Evolutionary conservation across 2,888 invertebrate genomes (phyloP), one percentile per base, ranked within the genome.

Genomic region (Cryptus armator): DNA sequence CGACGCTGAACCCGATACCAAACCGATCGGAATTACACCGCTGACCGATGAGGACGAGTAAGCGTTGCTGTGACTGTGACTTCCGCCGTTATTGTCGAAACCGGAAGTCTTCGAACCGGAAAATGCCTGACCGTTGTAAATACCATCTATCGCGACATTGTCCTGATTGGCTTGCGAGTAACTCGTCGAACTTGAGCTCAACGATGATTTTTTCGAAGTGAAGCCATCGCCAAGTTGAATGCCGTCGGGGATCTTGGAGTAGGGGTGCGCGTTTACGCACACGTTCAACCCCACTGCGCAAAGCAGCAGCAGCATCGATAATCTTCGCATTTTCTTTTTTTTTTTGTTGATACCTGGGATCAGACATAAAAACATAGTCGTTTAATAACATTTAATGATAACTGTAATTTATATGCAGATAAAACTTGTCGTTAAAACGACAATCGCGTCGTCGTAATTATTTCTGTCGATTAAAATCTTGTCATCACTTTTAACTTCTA

Each of bases 261-360:
- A 89, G 2, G 91, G 89, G 7, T 85, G 84, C 12, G 88, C 89
- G 53, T 86, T 86, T 32, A 70, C 88, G 37, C 84, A 84, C 16
- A 86, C 85, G 66, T 59, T 83, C 59, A 89, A 89, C 72, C 87
- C 83, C 74, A 85, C 88, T 79, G 89, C 87, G 71, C 87, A 88
- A 24, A 91, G 86, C 86, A 91, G 84, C 51, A 87, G 80, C 44
- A 90, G 76, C 82, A 87, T 83, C 77, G 87, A 84, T 19, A 83
- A 83, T 83, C 86, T 81, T 76, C 81, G 89, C 91, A 92, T 92
- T 77, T 24, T 24, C 24, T 24, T 24, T 24, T 24, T 24, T 24
- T 24, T 84, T 88, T 62, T 86, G 29, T 72, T 53, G 32, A 46
- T 62, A 88, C 85, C 91, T 91, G 83, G 0, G 24, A 77, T 48